Evolutionary conservation across 2,797 vertebrate genomes (phyloP), one percentile per base, ranked within the genome.

Genomic region (Onychomys torridus): DNA sequence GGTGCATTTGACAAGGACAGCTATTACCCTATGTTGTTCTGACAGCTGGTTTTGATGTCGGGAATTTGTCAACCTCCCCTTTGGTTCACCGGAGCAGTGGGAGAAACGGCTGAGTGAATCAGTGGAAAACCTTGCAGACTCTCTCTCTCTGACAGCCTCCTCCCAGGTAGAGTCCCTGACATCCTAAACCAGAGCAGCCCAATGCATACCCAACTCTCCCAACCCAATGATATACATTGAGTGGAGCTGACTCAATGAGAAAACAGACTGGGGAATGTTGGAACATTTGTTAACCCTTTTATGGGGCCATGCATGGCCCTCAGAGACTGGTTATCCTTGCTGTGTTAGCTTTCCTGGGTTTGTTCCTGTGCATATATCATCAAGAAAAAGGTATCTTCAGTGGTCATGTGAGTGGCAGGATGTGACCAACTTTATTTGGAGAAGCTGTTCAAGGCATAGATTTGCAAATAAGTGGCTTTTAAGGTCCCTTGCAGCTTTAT

Each of bases 31-130:
- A 2, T 98, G 98, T 98, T 98, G 98, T 98, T 97, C 98, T 98
- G 98, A 98, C 99, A 99, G 98, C 98, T 98, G 98, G 98, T 97
- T 98, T 98, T 98, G 98, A 98, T 98, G 98, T 98, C 69, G 97
- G 43, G 98, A 98, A 98, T 99, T 99, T 99, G 99, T 99, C 99
- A 99, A 95, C 98, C 98, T 98, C 95, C 98, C 98, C 97, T 98
- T 98, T 96, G 98, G 97, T 98, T 98, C 97, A 61, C 2, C 4
- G 95, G 96, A 96, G 98, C 67, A 43, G 96, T 92, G 96, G 97
- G 95, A 97, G 97, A 97, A 98, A 97, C 82, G 92, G 97, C 92
- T 97, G 97, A 98, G 95, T 87, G 97, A 96, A 96, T 93, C 93
- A 93, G 85, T 46, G 6, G 92, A 98, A 94, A 95, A 63, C 71